Percentiles rank a stretch among this genome's conserved stretches.
Conservation (phyloP, 2,888 invertebrate species). For the Copidosoma aretas region DNA sequence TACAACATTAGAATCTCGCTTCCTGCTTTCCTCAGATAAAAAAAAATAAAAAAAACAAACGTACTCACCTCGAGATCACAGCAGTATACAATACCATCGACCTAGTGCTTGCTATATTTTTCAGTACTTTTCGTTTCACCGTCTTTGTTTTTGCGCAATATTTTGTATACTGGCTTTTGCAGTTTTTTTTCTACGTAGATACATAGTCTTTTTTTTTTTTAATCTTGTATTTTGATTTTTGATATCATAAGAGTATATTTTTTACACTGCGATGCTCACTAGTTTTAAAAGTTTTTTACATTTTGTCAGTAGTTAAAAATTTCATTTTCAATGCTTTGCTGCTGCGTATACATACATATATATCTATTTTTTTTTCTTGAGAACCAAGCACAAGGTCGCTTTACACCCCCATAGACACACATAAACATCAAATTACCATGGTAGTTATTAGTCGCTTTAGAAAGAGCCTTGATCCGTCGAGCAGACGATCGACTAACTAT, state of each 20-base stretch:
- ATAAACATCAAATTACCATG: too few relatives aligned
- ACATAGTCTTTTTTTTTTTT: constrained; percentile 3
- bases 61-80: not conserved
- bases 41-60: constrained; percentile 19
- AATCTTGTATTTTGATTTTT: not conserved
- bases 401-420: too few relatives aligned
- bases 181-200: constrained; percentile 1
- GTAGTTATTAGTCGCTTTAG: constrained; percentile 38
- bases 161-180: not conserved
- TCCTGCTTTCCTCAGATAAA: constrained; percentile 47
- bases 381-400: constrained; percentile 43
- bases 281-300: too few relatives aligned
- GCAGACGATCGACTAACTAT: constrained; percentile 32
- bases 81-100: constrained; percentile 21
- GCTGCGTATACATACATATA: not conserved
- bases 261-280: too few relatives aligned
- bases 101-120: constrained; percentile 37
- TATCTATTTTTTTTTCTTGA: constrained; percentile 15
- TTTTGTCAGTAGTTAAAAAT: too few relatives aligned
- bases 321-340: too few relatives aligned
- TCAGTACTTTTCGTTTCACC: not conserved
- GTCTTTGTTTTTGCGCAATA: not conserved
- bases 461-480: constrained; percentile 29
- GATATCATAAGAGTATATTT: not conserved
- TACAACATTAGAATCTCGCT: constrained; percentile 45